Evolutionary conservation across 1,140 invertebrate genomes (phyloP).

Genomic region (Tetramorium alpestre): DNA sequence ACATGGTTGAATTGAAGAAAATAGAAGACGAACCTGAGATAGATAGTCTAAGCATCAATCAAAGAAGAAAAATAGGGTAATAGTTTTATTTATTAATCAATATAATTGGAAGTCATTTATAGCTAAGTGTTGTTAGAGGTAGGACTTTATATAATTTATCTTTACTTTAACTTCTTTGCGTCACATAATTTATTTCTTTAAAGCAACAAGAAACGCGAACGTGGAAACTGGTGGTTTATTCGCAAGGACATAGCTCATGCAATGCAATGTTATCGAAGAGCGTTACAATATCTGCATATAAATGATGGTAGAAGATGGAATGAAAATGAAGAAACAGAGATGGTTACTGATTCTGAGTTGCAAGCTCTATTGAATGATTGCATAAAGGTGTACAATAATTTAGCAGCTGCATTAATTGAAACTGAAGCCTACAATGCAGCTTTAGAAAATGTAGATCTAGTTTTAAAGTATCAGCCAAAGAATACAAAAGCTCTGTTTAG

Average conservation of each 20-base stretch:
- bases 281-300: constrained; percentile 91
- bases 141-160: background rate
- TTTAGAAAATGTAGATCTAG: constrained; percentile 92
- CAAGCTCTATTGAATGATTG: constrained; percentile 91
- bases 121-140: background rate
- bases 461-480: constrained; percentile 92
- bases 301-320: constrained; percentile 80
- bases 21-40: constrained; percentile 88
- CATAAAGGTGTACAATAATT: constrained; percentile 94
- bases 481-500: constrained; percentile 96
- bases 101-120: background rate
- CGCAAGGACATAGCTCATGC: constrained; percentile 91
- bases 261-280: constrained; percentile 94
- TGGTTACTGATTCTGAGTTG: constrained; percentile 86
- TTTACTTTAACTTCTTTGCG: background rate
- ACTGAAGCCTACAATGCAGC: constrained; percentile 93
- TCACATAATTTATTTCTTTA: constrained; percentile 23
- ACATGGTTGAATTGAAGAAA: constrained; percentile 90
- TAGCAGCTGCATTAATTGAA: constrained; percentile 95
- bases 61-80: constrained; percentile 90
- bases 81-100: constrained; percentile 51
- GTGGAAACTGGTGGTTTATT: constrained; percentile 95
- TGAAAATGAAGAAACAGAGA: constrained; percentile 69
- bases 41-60: constrained; percentile 86
- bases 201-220: constrained; percentile 91